A percentile compares a stretch with the other conserved stretches of the same genome.
Evolutionary conservation across 2,797 vertebrate genomes (phyloP).

Genomic region (Todus mexicanus): DNA sequence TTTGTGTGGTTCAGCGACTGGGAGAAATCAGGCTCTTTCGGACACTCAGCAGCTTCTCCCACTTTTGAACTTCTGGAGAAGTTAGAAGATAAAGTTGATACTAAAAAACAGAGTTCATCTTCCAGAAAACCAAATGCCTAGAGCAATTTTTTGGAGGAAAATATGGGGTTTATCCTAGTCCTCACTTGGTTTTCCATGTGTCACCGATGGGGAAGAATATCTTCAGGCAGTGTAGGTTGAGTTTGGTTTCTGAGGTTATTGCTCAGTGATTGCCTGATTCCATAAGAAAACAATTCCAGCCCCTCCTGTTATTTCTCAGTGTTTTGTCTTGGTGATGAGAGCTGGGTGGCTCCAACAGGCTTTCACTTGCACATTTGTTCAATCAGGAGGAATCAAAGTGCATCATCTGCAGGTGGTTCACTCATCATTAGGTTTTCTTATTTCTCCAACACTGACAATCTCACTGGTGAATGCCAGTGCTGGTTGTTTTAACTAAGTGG

Average conservation of each 20-base stretch:
- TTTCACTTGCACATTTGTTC: background rate
- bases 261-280: background rate
- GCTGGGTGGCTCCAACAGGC: background rate
- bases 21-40: background rate
- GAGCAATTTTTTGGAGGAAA: background rate
- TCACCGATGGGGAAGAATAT: background rate
- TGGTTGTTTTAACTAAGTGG: background rate
- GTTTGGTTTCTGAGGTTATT: background rate
- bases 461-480: background rate
- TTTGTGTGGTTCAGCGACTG: background rate
- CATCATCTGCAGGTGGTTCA: background rate
- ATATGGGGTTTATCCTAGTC: background rate
- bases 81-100: background rate
- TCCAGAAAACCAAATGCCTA: background rate
- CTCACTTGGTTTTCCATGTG: background rate
- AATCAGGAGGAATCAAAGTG: background rate
- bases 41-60: background rate
- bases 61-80: background rate
- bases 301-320: background rate
- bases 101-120: background rate
- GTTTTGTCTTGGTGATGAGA: background rate
- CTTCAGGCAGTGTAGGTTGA: background rate
- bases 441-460: background rate
- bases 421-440: background rate
- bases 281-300: background rate